phyloP scores from a whole-genome alignment of 1,140 invertebrate genomes.

The Cydia splendana region DNA sequence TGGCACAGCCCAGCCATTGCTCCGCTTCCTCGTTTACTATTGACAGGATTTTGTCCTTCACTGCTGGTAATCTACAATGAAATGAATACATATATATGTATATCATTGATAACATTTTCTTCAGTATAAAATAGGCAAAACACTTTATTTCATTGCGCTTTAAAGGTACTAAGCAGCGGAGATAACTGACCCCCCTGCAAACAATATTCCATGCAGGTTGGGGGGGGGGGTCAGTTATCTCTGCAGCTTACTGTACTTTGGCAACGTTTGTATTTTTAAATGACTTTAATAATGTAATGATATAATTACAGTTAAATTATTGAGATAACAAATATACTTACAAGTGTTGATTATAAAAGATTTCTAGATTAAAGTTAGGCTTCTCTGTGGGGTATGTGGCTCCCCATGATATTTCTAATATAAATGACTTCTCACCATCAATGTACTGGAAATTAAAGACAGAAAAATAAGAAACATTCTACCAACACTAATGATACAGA shows the following conservation, averaged over 20 bases:
- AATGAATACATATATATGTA: background rate
- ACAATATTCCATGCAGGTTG: too few species aligned
- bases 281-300: too few species aligned
- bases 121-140: too few species aligned
- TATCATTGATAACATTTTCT: too few species aligned
- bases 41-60: slow-evolving; percentile 86
- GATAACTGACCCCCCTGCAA: too few species aligned
- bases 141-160: too few species aligned
- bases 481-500: slow-evolving; percentile 28
- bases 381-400: slow-evolving; percentile 91
- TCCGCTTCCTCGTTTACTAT: slow-evolving; percentile 86
- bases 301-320: too few species aligned
- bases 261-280: too few species aligned
- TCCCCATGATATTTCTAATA: slow-evolving; percentile 93
- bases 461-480: background rate
- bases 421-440: slow-evolving; percentile 91
- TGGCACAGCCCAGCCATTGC: slow-evolving; percentile 91
- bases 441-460: slow-evolving; percentile 85
- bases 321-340: slow-evolving; percentile 80
- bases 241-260: too few species aligned
- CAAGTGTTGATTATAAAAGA: slow-evolving; percentile 97
- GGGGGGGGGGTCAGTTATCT: too few species aligned
- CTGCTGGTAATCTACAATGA: slow-evolving; percentile 82
- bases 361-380: slow-evolving; percentile 91
- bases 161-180: too few species aligned